These are phyloP conservation scores for Hylomyscus alleni DNA, from an alignment of 2,797 vertebrate species.

Conservation along the genomic window DNA sequence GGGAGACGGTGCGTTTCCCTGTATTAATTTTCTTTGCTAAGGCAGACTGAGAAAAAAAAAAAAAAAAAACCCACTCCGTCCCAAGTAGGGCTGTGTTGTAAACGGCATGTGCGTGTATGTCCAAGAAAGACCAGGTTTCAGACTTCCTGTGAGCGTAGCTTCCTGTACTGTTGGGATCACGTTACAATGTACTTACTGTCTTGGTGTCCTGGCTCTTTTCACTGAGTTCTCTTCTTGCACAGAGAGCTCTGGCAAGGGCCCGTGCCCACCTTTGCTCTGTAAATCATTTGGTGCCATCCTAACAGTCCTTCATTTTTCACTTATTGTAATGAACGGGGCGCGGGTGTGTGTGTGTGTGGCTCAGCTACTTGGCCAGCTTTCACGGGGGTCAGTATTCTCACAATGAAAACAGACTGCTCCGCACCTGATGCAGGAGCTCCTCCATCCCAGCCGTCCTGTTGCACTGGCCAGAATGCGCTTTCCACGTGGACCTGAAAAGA, in stretches of 20 bases:
- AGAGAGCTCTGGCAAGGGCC: neutral
- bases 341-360: too few relatives aligned
- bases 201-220: neutral
- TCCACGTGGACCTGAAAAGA: neutral
- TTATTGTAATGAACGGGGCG: neutral
- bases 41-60: neutral
- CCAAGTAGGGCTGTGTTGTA: neutral
- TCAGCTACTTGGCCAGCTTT: neutral
- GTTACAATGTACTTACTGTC: neutral
- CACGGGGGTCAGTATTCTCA: neutral
- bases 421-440: neutral
- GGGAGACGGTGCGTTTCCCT: conserved; percentile 50
- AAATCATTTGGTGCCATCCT: neutral
- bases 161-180: neutral
- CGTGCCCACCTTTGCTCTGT: neutral
- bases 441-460: neutral
- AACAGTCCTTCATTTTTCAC: neutral
- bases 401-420: neutral
- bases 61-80: conserved; percentile 1
- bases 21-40: conserved; percentile 68
- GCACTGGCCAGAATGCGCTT: neutral
- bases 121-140: conserved; percentile 5
- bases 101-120: conserved; percentile 20
- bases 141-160: neutral
- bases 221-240: neutral